Evolutionary conservation across 1,140 invertebrate species (phyloP).

Genomic region (Saxidomus purpurata): DNA sequence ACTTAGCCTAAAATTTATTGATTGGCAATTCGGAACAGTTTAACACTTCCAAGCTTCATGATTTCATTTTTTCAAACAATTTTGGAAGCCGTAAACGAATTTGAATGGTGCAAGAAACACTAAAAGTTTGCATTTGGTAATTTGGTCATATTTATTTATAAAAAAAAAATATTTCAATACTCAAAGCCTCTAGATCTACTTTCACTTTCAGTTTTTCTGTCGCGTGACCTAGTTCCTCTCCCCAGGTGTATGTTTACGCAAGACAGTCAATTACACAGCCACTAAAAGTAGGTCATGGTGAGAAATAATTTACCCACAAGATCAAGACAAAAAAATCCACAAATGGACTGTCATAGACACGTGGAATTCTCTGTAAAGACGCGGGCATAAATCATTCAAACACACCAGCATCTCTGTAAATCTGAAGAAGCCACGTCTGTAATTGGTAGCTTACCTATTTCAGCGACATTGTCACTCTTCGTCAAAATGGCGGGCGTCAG

Average conservation of each 20-base stretch:
- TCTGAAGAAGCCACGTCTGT: slow-evolving; percentile 55
- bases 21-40: too few relatives aligned
- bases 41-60: too few relatives aligned
- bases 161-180: too few relatives aligned
- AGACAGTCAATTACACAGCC: not conserved
- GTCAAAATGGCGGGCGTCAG: slow-evolving; percentile 84
- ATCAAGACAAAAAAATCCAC: not conserved
- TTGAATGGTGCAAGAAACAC: too few relatives aligned
- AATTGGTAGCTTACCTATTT: slow-evolving; percentile 81
- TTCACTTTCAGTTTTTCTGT: slow-evolving; percentile 30
- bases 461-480: slow-evolving; percentile 83
- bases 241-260: not conserved
- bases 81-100: too few relatives aligned
- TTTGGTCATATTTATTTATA: too few relatives aligned
- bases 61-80: too few relatives aligned
- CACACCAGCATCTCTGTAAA: slow-evolving; percentile 6
- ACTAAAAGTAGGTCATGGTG: slow-evolving; percentile 50
- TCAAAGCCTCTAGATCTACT: too few relatives aligned
- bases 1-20: too few relatives aligned
- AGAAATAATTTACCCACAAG: not conserved
- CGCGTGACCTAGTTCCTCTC: slow-evolving; percentile 9
- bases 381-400: slow-evolving; percentile 8
- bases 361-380: not conserved
- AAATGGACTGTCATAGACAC: not conserved
- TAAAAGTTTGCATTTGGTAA: too few relatives aligned